These are phyloP conservation scores for Ariopsis seemanni DNA, from an alignment of 2,113 vertebrate species.

Conservation along the genomic window DNA sequence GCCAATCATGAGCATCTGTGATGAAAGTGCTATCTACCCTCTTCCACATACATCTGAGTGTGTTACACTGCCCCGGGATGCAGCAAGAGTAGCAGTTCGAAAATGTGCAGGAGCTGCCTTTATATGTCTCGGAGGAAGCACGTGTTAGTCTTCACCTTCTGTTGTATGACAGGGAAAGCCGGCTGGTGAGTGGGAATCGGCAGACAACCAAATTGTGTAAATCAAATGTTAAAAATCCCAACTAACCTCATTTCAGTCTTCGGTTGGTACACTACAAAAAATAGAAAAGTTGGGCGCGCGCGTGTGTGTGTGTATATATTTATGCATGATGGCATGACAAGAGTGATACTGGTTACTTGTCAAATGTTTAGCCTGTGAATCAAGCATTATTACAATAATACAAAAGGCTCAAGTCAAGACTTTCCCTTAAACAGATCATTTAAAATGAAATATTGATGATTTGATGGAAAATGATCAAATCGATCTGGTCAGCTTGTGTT, in stretches of 20 bases:
- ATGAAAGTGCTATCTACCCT: too few species aligned
- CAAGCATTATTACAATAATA: background rate
- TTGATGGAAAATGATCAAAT: slow-evolving; percentile 11
- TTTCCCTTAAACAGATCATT: background rate
- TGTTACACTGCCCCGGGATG: background rate
- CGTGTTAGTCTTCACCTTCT: background rate
- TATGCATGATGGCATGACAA: background rate
- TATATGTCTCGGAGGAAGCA: background rate
- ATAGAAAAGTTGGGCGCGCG: background rate
- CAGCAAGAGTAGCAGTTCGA: background rate
- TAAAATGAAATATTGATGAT: slow-evolving; percentile 27
- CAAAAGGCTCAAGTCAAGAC: background rate
- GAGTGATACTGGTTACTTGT: background rate
- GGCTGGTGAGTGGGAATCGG: background rate
- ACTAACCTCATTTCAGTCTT: background rate
- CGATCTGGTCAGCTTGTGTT: slow-evolving; percentile 2
- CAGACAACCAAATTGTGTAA: background rate
- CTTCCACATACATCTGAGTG: too few species aligned
- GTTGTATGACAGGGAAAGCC: background rate
- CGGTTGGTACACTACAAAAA: background rate
- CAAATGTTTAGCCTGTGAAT: background rate
- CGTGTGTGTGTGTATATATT: background rate
- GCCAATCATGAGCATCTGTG: background rate
- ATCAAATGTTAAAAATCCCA: background rate
- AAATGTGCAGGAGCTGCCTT: background rate